These are phyloP conservation scores for Drosophila anomalata DNA, from an alignment of 2,888 invertebrate species.

Conservation along the genomic window DNA sequence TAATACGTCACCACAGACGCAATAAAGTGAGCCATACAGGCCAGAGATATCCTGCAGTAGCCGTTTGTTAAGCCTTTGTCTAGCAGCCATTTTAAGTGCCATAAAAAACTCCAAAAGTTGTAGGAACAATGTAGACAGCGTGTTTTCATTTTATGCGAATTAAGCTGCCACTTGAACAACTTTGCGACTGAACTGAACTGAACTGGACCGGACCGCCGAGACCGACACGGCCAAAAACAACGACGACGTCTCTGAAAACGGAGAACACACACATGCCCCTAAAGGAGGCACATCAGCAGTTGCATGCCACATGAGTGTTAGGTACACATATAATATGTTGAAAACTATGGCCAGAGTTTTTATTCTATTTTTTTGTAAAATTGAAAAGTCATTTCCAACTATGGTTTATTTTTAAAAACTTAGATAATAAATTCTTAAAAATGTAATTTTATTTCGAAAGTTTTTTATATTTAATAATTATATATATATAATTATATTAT, in stretches of 20 bases:
- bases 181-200: constrained; percentile 57
- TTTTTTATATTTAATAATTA: neutral
- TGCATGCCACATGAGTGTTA: constrained; percentile 22
- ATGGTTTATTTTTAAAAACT: neutral
- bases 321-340: constrained; percentile 37
- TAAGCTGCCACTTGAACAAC: constrained; percentile 83
- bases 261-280: constrained; percentile 34
- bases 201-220: constrained; percentile 57
- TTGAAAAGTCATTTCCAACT: neutral
- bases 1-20: constrained; percentile 22
- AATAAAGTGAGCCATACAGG: constrained; percentile 43
- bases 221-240: constrained; percentile 34
- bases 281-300: constrained; percentile 12
- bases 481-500: neutral
- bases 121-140: constrained; percentile 83
- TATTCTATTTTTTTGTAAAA: constrained; percentile 12
- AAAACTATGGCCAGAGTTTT: neutral
- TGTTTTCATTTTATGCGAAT: constrained; percentile 83
- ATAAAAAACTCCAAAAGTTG: constrained; percentile 82
- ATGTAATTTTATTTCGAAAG: neutral
- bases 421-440: no score
- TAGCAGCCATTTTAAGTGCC: constrained; percentile 80
- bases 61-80: constrained; percentile 71
- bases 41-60: constrained; percentile 52
- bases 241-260: constrained; percentile 43